phyloP scores from a whole-genome alignment of 2,797 vertebrate species.

The Scomberomorus guttatus region DNA sequence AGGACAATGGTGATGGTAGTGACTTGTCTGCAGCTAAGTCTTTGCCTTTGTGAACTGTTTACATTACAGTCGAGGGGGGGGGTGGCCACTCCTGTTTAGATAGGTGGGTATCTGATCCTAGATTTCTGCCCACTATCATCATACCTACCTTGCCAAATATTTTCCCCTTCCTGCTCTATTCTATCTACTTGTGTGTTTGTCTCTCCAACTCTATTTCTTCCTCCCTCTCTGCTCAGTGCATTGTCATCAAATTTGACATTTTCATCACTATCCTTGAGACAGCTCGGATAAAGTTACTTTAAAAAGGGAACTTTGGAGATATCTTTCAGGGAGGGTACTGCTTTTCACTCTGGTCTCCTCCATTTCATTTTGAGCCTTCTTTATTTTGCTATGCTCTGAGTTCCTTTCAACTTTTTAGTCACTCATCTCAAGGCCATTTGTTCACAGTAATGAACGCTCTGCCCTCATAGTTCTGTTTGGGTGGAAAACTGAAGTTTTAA shows the following conservation, averaged over 20 bases:
- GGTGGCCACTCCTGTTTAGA: slow-evolving; percentile 70
- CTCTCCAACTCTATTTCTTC: slow-evolving; percentile 8
- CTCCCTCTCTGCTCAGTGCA: background rate
- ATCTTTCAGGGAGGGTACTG: slow-evolving; percentile 16
- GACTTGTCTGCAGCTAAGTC: slow-evolving; percentile 60
- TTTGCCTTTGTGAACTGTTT: slow-evolving; percentile 71
- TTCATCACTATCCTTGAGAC: slow-evolving; percentile 25
- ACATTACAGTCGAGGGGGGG: slow-evolving; percentile 56
- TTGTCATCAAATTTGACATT: slow-evolving; percentile 22
- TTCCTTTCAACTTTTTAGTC: slow-evolving; percentile 42
- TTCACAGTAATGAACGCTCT: slow-evolving; percentile 39
- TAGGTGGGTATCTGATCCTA: slow-evolving; percentile 66
- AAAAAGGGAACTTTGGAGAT: slow-evolving; percentile 13
- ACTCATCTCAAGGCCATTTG: slow-evolving; percentile 55
- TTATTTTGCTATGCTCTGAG: slow-evolving; percentile 15
- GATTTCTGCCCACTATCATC: slow-evolving; percentile 53
- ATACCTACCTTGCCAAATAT: slow-evolving; percentile 38
- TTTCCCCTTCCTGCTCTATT: background rate
- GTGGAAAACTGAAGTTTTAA: slow-evolving; percentile 46
- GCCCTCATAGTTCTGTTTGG: slow-evolving; percentile 29
- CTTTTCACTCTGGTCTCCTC: slow-evolving; percentile 25
- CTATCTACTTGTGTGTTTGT: background rate
- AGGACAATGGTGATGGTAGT: slow-evolving; percentile 50
- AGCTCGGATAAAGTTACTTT: slow-evolving; percentile 15
- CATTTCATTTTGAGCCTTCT: slow-evolving; percentile 27